Base-by-base conservation (phyloP, 2,113 vertebrate genomes). In the Cynoglossus semilaevis region DNA sequence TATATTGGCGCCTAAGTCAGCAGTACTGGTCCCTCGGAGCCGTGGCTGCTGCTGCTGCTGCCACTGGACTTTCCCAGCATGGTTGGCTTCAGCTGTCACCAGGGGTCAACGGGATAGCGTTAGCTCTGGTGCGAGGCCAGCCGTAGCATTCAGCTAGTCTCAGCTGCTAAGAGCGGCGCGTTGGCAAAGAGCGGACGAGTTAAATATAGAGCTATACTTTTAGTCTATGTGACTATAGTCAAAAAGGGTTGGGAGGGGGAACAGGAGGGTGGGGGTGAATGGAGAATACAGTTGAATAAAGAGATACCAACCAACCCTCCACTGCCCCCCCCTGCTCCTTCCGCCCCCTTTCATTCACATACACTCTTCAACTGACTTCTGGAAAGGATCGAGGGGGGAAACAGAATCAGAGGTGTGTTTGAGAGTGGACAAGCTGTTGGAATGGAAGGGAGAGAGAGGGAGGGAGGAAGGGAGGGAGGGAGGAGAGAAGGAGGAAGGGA, bases 141-240 rank as follows among this genome's bases (percentile, higher is more conserved):
- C 77, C 79, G 53, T 62, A 79, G 67, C 77, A 60, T 85, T 77
- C 68, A 81, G 74, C 74, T 74, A 73, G 73, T 66, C 76, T 81
- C 88, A 89, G 88, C 88, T 89, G 87, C 85, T 79, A 85, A 81
- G 60, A 46, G 72, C 61, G 22, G 58, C 58, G 15, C 67, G 74
- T 77, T 77, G 82, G 85, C 73, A 68, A n/a, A 48, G 70, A 60
- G 74, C 17, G 60, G 52, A 54, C 7, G 16, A 63, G 87, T 79
- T 90, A 92, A 89, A 91, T 87, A 88, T 92, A 91, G 88, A 85
- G 46, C 22, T 43, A 43, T 36, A 72, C 71, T 78, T 73, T 80
- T 80, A 80, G 81, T 77, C 63, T 47, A n/a, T 52, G 69, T 60
- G 79, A 72, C 75, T 76, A 58, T 17, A 44, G 73, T 80, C 64